Evolutionary conservation across 2,888 invertebrate species (phyloP).

Genomic region (Rhagonycha lutea): DNA sequence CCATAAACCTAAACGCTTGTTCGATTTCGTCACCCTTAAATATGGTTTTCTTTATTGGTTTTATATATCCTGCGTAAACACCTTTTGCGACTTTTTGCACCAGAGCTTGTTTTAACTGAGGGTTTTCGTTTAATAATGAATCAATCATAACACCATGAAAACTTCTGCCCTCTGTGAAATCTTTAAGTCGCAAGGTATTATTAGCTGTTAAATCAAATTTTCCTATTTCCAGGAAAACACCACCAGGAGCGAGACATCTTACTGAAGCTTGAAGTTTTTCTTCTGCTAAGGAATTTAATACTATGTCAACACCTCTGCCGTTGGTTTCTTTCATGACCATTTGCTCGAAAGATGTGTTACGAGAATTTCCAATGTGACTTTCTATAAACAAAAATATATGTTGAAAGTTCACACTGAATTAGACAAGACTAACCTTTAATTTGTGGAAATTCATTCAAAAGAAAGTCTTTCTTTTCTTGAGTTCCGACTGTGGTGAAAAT

Average conservation of each 20-base stretch:
- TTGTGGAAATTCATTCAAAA: conserved; percentile 58
- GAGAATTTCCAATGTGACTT: conserved; percentile 82
- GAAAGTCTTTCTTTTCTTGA: conserved; percentile 66
- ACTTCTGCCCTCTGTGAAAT: conserved; percentile 71
- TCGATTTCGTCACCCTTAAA: conserved; percentile 71
- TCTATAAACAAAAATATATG: conserved; percentile 45
- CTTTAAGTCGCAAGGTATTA: conserved; percentile 65
- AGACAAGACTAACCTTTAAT: conserved; percentile 39
- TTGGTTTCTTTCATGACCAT: conserved; percentile 80
- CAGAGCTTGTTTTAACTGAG: conserved; percentile 57
- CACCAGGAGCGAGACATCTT: conserved; percentile 62
- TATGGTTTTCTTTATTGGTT: conserved; percentile 68
- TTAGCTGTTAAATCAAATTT: conserved; percentile 80
- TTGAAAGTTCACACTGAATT: neutral
- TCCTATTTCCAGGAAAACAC: conserved; percentile 84
- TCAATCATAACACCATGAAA: conserved; percentile 83
- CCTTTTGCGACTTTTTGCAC: conserved; percentile 56
- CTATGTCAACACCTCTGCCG: conserved; percentile 87
- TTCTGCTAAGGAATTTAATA: conserved; percentile 89
- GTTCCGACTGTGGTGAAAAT: conserved; percentile 75
- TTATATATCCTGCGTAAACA: conserved; percentile 66
- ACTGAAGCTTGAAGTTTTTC: conserved; percentile 82
- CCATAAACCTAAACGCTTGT: conserved; percentile 69
- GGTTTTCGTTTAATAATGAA: conserved; percentile 58
- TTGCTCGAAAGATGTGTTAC: conserved; percentile 84